phyloP scores from a whole-genome alignment of 2,888 invertebrate species.

The Augochlorella aurata region DNA sequence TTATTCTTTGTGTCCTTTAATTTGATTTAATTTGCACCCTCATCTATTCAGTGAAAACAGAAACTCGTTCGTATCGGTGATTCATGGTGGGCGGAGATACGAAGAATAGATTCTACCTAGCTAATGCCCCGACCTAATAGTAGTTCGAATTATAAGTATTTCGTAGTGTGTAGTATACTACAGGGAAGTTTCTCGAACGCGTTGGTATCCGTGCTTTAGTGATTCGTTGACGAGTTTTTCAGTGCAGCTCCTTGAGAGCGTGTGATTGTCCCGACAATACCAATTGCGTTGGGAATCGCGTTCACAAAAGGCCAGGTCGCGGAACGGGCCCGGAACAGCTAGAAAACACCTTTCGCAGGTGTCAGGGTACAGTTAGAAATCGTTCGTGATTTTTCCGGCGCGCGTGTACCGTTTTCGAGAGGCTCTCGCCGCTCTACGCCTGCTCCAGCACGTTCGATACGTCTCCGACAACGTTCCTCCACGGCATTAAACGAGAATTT shows the following conservation, averaged over 20 bases:
- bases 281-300: neutral
- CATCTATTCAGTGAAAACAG: too few species aligned
- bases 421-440: slow-evolving; percentile 44
- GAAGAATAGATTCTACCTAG: too few species aligned
- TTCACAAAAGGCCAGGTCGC: neutral
- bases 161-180: neutral
- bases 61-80: too few species aligned
- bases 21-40: too few species aligned
- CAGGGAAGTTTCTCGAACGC: neutral
- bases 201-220: neutral
- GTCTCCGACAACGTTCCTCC: neutral
- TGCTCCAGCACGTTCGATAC: neutral
- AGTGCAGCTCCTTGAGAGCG: neutral
- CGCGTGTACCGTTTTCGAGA: slow-evolving; percentile 71
- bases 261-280: neutral
- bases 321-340: slow-evolving; percentile 43
- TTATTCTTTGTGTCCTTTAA: too few species aligned
- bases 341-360: slow-evolving; percentile 63
- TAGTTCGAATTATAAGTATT: neutral
- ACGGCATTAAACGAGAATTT: neutral
- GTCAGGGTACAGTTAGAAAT: slow-evolving; percentile 72
- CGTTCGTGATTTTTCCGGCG: slow-evolving; percentile 62
- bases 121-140: neutral
- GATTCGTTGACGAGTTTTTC: neutral
- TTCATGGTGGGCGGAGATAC: too few species aligned